These are phyloP conservation scores for Casuarius casuarius DNA, from an alignment of 2,113 vertebrate species.

Conservation along the genomic window DNA sequence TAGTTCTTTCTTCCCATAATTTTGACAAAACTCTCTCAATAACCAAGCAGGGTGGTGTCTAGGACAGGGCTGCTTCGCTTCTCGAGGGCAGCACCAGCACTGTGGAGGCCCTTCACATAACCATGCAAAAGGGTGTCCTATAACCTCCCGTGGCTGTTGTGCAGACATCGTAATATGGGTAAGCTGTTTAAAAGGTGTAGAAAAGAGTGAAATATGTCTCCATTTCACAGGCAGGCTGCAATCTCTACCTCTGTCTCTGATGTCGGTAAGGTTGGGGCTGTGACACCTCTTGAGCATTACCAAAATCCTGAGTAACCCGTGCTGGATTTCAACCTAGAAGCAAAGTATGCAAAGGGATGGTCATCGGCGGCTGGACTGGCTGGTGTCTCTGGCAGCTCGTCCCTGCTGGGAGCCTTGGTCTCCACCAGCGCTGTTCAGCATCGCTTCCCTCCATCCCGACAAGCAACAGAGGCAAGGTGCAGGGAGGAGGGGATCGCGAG, in stretches of 20 bases:
- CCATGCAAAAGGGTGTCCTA: not conserved
- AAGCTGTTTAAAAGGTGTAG: not conserved
- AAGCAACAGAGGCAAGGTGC: rapidly evolving
- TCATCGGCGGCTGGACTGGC: not conserved
- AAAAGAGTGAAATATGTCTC: not conserved
- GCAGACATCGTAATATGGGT: not conserved
- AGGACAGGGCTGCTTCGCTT: not conserved
- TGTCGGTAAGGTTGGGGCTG: not conserved
- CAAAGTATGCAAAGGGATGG: not conserved
- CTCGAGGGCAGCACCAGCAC: rapidly evolving
- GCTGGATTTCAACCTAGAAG: not conserved
- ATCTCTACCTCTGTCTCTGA: not conserved
- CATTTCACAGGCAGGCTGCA: not conserved
- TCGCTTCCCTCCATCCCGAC: not conserved
- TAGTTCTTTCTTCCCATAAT: not conserved
- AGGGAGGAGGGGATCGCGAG: not conserved
- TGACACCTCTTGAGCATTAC: rapidly evolving
- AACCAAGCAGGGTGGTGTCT: not conserved
- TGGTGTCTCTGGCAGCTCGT: not conserved
- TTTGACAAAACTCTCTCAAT: not conserved
- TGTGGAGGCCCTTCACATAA: not conserved
- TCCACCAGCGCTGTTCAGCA: rapidly evolving
- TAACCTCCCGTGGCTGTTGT: not conserved
- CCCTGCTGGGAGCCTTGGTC: not conserved
- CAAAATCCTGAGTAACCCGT: rapidly evolving